Evolutionary conservation across 1,140 invertebrate species (phyloP), one percentile per base, ranked within the genome.

Genomic region (Hesperophylax magnus): DNA sequence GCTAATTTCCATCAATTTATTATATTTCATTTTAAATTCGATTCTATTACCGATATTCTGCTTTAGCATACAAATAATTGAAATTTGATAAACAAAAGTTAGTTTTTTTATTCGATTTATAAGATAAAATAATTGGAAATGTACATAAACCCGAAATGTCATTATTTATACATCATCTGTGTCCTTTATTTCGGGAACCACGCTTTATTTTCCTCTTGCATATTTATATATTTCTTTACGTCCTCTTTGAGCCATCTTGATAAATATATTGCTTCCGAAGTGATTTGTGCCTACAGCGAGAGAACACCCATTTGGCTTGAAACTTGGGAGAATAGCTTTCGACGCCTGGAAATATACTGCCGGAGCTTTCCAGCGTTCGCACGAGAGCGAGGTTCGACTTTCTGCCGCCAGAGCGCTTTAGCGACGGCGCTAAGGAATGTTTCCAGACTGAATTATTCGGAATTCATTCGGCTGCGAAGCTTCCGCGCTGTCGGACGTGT

Each of bases 281-380:
- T 72, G 69, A 72, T 72, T 54, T 72, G 69, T 72, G 69, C 22
- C 47, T 67, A 67, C 9, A 27, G 9, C 15, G 47, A 72, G 56
- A 54, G 69, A 72, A 72, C 69, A 72, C 69, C 52, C 52, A 53
- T 72, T 72, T 72, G 69, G 74, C 74, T 20, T 60, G 58, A 76
- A 76, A 76, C 74, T 76, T 60, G 58, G 74, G 54, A 76, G 74
- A 76, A 76, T 76, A 60, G 54, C 74, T 76, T 76, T 76, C 74
- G 74, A 76, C 74, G 74, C 74, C 34, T 34, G 27, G 74, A 18
- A 60, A 76, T 60, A 76, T 60, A 76, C 54, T 60, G 56, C 74
- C 31, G n/a, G 74, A 60, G 54, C 74, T 76, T 60, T 76, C 31
- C 14, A 56, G 17, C 56, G 27, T 31, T 31, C 22, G n/a, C 17